Evolutionary conservation across 23 tunicate genomes (phyloP).

Genomic region (Pegea sp.): DNA sequence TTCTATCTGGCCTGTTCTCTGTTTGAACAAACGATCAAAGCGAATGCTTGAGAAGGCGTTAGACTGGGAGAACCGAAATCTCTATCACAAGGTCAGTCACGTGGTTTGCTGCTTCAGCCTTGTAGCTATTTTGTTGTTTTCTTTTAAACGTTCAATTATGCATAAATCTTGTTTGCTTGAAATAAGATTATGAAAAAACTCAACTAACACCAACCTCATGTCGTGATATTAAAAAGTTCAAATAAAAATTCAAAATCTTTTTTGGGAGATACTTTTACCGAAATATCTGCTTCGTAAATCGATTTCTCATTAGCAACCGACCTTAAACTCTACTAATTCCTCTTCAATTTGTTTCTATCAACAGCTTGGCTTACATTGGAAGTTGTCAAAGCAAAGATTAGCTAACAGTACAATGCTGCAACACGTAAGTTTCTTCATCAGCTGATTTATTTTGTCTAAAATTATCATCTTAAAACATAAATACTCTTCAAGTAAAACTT

Average conservation of each 20-base stretch:
- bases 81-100: constrained; percentile 62
- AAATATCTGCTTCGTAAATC: too few relatives aligned
- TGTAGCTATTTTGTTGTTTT: background rate
- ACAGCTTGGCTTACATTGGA: constrained; percentile 92
- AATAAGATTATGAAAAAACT: too few relatives aligned
- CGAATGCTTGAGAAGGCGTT: constrained; percentile 35
- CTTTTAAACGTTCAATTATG: too few relatives aligned
- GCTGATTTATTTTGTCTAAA: too few relatives aligned
- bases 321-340: too few relatives aligned
- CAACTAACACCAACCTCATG: too few relatives aligned
- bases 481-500: too few relatives aligned
- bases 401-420: constrained; percentile 45
- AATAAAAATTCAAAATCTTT: too few relatives aligned
- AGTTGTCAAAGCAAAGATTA: constrained; percentile 28
- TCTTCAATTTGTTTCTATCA: constrained; percentile 1
- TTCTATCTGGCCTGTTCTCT: constrained; percentile 67
- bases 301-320: too few relatives aligned
- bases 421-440: constrained; percentile 62
- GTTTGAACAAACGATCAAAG: constrained; percentile 57
- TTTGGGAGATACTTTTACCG: too few relatives aligned
- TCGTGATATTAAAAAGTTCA: background rate
- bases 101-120: background rate
- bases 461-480: too few relatives aligned
- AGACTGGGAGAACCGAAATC: constrained; percentile 70
- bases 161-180: too few relatives aligned